Conservation (phyloP, 2,888 invertebrate genomes). For the Cacoxenus indagator region DNA sequence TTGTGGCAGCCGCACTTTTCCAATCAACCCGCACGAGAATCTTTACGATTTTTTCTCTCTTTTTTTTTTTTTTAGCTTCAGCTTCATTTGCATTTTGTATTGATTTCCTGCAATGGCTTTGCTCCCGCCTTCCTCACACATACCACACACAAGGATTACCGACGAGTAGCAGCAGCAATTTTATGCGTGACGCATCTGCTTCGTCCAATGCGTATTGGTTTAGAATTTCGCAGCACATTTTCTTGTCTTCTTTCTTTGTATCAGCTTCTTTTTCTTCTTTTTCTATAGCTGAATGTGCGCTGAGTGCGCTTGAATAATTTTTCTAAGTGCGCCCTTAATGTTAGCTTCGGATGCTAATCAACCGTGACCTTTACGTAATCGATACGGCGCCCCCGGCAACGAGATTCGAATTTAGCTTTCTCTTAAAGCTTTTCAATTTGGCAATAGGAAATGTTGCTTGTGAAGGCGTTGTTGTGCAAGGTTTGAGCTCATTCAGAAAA, state of each 20-base stretch:
- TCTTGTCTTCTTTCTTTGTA: too few species aligned
- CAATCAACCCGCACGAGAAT: neutral
- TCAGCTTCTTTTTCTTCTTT: too few species aligned
- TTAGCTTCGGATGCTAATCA: neutral
- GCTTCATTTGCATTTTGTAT: neutral
- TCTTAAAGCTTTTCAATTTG: neutral
- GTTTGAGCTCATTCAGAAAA: neutral
- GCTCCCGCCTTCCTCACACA: neutral
- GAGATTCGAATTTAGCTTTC: neutral
- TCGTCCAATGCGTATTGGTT: neutral
- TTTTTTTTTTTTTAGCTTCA: neutral
- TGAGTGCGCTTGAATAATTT: neutral
- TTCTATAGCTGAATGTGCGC: neutral
- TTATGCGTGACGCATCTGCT: neutral
- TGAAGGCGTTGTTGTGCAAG: neutral
- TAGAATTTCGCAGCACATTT: neutral
- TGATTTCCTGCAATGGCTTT: neutral
- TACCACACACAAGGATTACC: neutral
- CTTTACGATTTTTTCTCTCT: neutral
- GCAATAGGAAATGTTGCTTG: neutral
- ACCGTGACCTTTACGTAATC: neutral
- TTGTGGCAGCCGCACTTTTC: neutral
- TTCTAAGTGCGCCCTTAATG: neutral
- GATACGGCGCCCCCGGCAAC: neutral
- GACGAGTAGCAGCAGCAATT: neutral